Evolutionary conservation across 2,888 invertebrate species (phyloP).

Genomic region (Fragum whitleyi): DNA sequence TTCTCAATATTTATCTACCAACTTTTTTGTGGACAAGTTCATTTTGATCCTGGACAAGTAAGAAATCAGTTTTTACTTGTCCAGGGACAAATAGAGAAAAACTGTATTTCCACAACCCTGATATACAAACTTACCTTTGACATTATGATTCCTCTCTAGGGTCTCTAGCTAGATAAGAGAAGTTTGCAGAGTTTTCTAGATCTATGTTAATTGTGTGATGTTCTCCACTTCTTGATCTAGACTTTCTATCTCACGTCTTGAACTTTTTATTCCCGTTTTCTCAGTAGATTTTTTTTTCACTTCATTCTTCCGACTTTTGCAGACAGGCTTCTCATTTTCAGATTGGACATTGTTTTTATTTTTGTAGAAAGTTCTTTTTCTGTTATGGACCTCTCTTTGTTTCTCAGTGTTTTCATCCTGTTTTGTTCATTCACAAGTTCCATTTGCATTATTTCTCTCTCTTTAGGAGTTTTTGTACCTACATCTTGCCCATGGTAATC

Average conservation of each 20-base stretch:
- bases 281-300: neutral
- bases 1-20: no score
- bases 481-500: neutral
- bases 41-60: no score
- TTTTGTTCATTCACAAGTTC: neutral
- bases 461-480: neutral
- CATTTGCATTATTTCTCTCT: neutral
- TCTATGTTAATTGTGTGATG: constrained; percentile 17
- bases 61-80: no score
- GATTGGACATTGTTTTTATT: no score
- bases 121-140: constrained; percentile 52
- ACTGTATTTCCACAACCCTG: no score
- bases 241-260: constrained; percentile 8
- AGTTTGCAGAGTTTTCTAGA: constrained; percentile 28
- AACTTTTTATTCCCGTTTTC: constrained; percentile 21
- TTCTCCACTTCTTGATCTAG: constrained; percentile 50
- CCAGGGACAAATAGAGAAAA: no score
- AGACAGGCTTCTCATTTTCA: neutral
- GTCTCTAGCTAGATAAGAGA: constrained; percentile 43
- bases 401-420: neutral
- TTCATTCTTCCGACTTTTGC: constrained; percentile 7
- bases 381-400: neutral
- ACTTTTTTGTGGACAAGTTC: no score
- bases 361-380: neutral
- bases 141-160: constrained; percentile 53